phyloP scores from a whole-genome alignment of 2,797 vertebrate species.

The Silurus lanzhouensis region DNA sequence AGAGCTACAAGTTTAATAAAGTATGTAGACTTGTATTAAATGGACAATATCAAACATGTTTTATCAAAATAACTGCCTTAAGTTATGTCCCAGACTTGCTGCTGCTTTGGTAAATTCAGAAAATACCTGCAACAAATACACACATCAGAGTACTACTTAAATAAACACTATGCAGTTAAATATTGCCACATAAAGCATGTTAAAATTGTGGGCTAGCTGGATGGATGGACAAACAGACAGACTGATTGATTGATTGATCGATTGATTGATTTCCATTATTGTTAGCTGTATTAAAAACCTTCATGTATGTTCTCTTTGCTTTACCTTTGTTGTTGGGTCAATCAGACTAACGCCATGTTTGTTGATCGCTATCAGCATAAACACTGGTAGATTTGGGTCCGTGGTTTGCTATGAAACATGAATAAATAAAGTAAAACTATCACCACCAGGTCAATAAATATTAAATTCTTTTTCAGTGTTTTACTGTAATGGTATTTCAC shows the following conservation, averaged over 20 bases:
- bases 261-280: background rate
- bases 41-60: background rate
- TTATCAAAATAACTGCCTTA: background rate
- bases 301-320: background rate
- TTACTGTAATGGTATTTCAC: background rate
- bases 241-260: no score
- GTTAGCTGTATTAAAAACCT: background rate
- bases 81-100: background rate
- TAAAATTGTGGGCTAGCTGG: no score
- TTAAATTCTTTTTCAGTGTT: background rate
- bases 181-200: background rate
- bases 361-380: conserved; percentile 95
- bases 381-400: conserved; percentile 95
- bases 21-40: background rate
- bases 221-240: no score
- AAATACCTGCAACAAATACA: background rate
- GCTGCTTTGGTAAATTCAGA: background rate
- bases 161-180: background rate
- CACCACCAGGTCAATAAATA: background rate
- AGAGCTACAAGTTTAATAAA: background rate
- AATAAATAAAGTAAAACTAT: conserved; percentile 17
- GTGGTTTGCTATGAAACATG: conserved; percentile 86
- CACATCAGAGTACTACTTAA: background rate
- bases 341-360: conserved; percentile 97
- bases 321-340: conserved; percentile 92